phyloP scores from a whole-genome alignment of 2,797 vertebrate genomes.

The Malurus leucopterus region DNA sequence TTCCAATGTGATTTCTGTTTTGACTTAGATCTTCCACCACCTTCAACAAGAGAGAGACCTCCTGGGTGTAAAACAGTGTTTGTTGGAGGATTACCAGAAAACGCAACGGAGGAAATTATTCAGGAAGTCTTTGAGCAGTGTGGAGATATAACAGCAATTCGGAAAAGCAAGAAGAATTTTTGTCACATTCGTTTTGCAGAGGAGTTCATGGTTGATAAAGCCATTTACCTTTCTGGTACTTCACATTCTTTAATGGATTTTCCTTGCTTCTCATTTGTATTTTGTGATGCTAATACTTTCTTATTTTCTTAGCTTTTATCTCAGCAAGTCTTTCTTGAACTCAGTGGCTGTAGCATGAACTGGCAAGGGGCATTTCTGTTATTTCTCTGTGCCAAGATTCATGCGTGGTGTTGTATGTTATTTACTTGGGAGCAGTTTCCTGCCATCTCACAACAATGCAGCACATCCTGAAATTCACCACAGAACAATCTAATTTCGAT shows the following conservation, averaged over 20 bases:
- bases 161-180: conserved; percentile 92
- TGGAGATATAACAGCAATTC: conserved; percentile 85
- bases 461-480: neutral
- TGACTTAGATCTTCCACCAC: conserved; percentile 83
- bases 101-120: conserved; percentile 85
- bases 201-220: conserved; percentile 91
- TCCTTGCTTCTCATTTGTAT: conserved; percentile 34
- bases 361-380: neutral
- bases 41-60: conserved; percentile 85
- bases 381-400: neutral
- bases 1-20: conserved; percentile 57
- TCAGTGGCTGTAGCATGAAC: neutral
- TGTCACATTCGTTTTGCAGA: conserved; percentile 88
- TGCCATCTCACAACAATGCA: neutral
- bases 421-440: neutral
- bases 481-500: neutral
- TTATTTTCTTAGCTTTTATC: conserved; percentile 48
- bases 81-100: conserved; percentile 87
- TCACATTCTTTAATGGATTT: conserved; percentile 56
- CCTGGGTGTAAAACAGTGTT: conserved; percentile 89
- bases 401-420: neutral
- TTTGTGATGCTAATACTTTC: conserved; percentile 53
- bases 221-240: conserved; percentile 88
- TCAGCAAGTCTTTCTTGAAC: neutral
- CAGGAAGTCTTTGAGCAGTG: conserved; percentile 89